These are phyloP conservation scores for Chunga burmeisteri DNA, from an alignment of 2,113 vertebrate species.

Conservation along the genomic window DNA sequence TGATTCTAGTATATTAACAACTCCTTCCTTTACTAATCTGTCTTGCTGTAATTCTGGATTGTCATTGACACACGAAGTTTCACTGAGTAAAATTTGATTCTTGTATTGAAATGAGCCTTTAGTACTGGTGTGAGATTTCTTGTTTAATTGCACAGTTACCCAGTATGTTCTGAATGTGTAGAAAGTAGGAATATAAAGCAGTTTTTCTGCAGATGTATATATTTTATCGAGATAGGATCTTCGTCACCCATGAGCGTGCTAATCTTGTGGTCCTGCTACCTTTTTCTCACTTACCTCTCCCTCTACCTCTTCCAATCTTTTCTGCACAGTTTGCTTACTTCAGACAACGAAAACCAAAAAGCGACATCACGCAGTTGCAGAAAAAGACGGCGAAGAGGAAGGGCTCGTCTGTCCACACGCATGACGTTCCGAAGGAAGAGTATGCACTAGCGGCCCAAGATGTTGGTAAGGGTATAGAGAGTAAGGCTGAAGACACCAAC, in stretches of 20 bases:
- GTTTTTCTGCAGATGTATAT: constrained; percentile 24
- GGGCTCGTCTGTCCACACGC: constrained; percentile 72
- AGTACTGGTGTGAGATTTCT: background rate
- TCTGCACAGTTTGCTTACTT: constrained; percentile 79
- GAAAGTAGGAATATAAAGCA: background rate
- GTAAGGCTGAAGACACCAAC: background rate
- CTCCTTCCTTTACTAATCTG: background rate
- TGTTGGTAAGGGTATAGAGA: background rate
- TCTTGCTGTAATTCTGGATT: background rate
- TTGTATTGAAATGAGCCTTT: background rate
- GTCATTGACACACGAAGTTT: background rate
- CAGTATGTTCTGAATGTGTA: background rate
- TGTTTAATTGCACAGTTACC: background rate
- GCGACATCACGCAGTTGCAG: constrained; percentile 68
- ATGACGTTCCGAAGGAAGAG: constrained; percentile 70
- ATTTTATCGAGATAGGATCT: background rate
- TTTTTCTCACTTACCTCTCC: constrained; percentile 78
- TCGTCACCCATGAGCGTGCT: constrained; percentile 36
- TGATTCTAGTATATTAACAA: background rate
- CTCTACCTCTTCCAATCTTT: constrained; percentile 75
- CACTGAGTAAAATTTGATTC: constrained; percentile 17
- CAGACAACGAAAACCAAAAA: constrained; percentile 78
- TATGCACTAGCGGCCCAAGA: constrained; percentile 21
- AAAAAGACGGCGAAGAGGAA: constrained; percentile 80
- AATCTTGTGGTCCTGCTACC: constrained; percentile 73